A percentile compares a stretch with the other conserved stretches of the same genome.
phyloP scores from a whole-genome alignment of 2,888 invertebrate genomes.

The Drosophila silvestris region DNA sequence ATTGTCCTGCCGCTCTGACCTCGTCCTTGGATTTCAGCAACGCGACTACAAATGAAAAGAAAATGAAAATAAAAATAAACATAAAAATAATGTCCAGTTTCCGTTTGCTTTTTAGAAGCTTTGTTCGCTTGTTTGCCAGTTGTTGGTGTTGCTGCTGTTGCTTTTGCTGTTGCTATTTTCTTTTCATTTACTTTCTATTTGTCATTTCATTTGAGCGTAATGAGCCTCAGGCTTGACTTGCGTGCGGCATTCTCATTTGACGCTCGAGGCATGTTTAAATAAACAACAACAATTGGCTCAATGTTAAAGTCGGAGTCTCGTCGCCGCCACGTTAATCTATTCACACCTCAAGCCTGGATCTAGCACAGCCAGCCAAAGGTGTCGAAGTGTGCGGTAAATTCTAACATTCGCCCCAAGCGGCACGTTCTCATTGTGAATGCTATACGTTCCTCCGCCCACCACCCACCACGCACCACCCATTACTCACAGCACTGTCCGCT shows the following conservation, averaged over 20 bases:
- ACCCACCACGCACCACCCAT: not conserved
- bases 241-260: slow-evolving; percentile 60
- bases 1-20: slow-evolving; percentile 43
- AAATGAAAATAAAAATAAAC: slow-evolving; percentile 37
- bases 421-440: slow-evolving; percentile 63
- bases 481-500: slow-evolving; percentile 17
- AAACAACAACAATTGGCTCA: slow-evolving; percentile 45
- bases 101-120: slow-evolving; percentile 60
- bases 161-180: not conserved
- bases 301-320: slow-evolving; percentile 35
- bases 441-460: not conserved
- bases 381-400: slow-evolving; percentile 69
- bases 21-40: slow-evolving; percentile 49
- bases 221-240: slow-evolving; percentile 44
- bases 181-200: slow-evolving; percentile 31
- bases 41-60: slow-evolving; percentile 29
- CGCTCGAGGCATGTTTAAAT: slow-evolving; percentile 43
- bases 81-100: slow-evolving; percentile 72
- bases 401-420: slow-evolving; percentile 66
- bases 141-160: not conserved
- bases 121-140: slow-evolving; percentile 24
- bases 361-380: slow-evolving; percentile 43
- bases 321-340: slow-evolving; percentile 76
- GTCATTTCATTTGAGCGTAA: slow-evolving; percentile 53
- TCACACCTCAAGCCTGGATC: slow-evolving; percentile 68